Base-by-base conservation (phyloP, 1,140 invertebrate genomes). In the Euwallacea similis region DNA sequence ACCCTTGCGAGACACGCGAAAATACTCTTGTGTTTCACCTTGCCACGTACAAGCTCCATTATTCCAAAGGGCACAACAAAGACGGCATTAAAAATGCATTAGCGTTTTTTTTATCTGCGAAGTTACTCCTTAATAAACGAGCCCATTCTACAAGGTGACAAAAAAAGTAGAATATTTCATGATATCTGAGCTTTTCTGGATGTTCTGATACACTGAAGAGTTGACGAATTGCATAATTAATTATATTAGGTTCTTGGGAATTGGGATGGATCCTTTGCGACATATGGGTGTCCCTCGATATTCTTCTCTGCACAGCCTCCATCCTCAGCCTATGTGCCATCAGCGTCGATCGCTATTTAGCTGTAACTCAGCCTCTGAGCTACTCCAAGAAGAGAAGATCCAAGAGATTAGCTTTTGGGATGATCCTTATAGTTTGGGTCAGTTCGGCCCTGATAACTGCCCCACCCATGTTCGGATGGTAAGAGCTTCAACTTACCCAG, bases 251-350 rank as follows among this genome's bases (percentile, higher is more conserved):
- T 61, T 10, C 59, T 43, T 61, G 59, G 59, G 59, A 61, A 43
- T 86, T 94, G 2, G 91, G 92, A n/a, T 87, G 87, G 82, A 83
- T 90, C 6, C 83, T 95, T 13, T 95, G 93, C 80, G 90, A 93
- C 77, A 88, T 95, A 64, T 98, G 95, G 95, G 90, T 97, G 54
- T 96, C 94, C 0, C 85, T 96, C 78, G 96, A 98, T 79, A 93
- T 98, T 53, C 86, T 97, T 6, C 89, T 96, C 0, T 97, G 96
- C 81, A 98, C 96, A 2, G 88, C 93, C 69, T 88, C 92, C 75
- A 89, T 95, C 78, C 84, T 95, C 60, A 89, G 88, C 78, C 81
- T 95, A 79, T 91, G 90, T 84, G 88, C 93, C 78, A 93, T 95
- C 78, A 93, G 91, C 72, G 87, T 96, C 42, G 94, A 97, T 81